phyloP scores from a whole-genome alignment of 2,113 vertebrate genomes.

The Dissostichus mawsoni region DNA sequence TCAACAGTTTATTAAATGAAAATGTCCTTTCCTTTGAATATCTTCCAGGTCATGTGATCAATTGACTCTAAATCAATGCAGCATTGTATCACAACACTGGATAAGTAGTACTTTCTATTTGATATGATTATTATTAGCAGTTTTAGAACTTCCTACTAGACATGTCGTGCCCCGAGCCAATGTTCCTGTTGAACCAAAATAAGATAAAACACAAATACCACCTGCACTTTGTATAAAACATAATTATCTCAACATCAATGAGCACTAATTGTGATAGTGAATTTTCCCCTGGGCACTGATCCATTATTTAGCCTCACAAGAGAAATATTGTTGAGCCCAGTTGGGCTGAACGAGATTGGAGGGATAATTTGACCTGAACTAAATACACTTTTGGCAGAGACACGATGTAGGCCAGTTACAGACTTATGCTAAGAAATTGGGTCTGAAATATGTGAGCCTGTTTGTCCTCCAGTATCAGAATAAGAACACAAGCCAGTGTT shows the following conservation, averaged over 20 bases:
- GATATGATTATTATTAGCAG: too few relatives aligned
- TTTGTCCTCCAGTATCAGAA: conserved; percentile 18
- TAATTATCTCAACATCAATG: conserved; percentile 8
- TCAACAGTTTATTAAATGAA: too few relatives aligned
- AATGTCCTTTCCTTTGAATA: too few relatives aligned
- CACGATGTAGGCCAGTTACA: conserved; percentile 65
- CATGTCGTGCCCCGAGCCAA: not conserved
- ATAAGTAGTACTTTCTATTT: too few relatives aligned
- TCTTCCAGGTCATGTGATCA: too few relatives aligned
- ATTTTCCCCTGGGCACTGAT: conserved; percentile 10
- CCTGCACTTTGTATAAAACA: not conserved
- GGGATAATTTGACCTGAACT: conserved; percentile 59
- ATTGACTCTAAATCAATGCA: too few relatives aligned
- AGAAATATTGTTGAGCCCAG: conserved; percentile 48
- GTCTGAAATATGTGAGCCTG: conserved; percentile 40
- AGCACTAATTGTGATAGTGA: conserved; percentile 4
- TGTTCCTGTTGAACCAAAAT: not conserved
- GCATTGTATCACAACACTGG: too few relatives aligned
- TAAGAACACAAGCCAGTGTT: not conserved
- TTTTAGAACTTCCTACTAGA: too few relatives aligned
- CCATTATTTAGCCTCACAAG: conserved; percentile 46
- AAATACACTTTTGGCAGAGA: conserved; percentile 60
- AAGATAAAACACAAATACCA: not conserved
- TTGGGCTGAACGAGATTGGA: conserved; percentile 54
- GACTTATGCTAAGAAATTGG: conserved; percentile 36